Conservation (phyloP, 1,140 invertebrate genomes). For the Drosophila nigrodunni region DNA sequence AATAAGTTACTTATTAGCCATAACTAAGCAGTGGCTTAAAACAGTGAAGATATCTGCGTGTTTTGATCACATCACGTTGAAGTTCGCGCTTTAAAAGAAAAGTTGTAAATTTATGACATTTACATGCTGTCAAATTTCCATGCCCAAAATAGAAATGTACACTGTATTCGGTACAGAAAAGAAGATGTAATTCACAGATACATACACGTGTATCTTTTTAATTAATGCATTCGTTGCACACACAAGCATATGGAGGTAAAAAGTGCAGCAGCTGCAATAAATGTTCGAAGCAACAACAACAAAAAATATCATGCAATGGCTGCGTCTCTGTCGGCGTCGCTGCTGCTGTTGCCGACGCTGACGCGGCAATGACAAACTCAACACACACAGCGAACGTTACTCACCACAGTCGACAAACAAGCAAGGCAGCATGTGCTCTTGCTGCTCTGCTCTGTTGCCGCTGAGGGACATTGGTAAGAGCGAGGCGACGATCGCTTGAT, state of each 20-base stretch:
- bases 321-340: conserved; percentile 26
- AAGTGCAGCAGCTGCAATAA: conserved; percentile 30
- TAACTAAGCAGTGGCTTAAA: not conserved
- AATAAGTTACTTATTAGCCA: not conserved
- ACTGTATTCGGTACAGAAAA: not conserved
- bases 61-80: not conserved
- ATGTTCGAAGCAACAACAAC: not conserved
- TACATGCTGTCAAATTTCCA: not conserved
- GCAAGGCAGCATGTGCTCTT: conserved; percentile 39
- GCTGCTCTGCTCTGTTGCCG: conserved; percentile 37
- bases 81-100: not conserved
- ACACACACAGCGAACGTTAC: conserved; percentile 42
- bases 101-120: not conserved
- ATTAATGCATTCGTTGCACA: not conserved
- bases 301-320: conserved; percentile 8
- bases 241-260: not conserved
- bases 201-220: not conserved
- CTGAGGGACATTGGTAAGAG: conserved; percentile 39
- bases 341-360: not conserved
- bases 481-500: conserved; percentile 60
- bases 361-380: conserved; percentile 29
- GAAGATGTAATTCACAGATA: not conserved
- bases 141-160: not conserved
- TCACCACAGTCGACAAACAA: conserved; percentile 51
- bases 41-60: not conserved